Conservation (phyloP, 2,888 invertebrate species). For the Acrocera orbiculus region DNA sequence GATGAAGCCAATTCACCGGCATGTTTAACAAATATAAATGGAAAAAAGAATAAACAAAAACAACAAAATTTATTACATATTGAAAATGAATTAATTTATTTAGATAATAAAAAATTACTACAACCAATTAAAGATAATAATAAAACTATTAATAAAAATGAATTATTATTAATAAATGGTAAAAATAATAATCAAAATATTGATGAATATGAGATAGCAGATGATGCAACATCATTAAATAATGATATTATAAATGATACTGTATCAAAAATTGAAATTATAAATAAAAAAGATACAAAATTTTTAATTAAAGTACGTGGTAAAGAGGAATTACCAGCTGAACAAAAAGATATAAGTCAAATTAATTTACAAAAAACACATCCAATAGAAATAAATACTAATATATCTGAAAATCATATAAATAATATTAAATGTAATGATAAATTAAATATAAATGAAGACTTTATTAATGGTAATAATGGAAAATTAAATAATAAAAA, state of each 20-base stretch:
- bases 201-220: constrained; percentile 39
- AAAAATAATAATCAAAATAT: constrained; percentile 15
- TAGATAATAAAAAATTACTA: constrained; percentile 15
- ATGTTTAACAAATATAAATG: constrained; percentile 33
- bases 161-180: constrained; percentile 13
- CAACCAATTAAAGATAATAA: neutral
- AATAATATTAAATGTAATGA: constrained; percentile 23
- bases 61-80: constrained; percentile 25
- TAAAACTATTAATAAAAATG: constrained; percentile 9
- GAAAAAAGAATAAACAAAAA: constrained; percentile 22
- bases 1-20: constrained; percentile 32
- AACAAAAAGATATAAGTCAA: constrained; percentile 15
- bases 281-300: constrained; percentile 32
- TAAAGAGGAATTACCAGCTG: constrained; percentile 50
- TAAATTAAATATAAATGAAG: no score
- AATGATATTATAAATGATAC: constrained; percentile 19
- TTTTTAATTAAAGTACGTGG: constrained; percentile 42
- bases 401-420: constrained; percentile 3
- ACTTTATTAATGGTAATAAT: constrained; percentile 10
- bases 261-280: constrained; percentile 33
- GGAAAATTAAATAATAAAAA: neutral
- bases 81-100: constrained; percentile 27
- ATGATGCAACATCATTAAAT: constrained; percentile 34
- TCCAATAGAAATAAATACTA: neutral
- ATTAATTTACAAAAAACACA: neutral